Evolutionary conservation across 2,888 invertebrate genomes (phyloP), one percentile per base, ranked within the genome.

Genomic region (Leptinotarsa juncta): DNA sequence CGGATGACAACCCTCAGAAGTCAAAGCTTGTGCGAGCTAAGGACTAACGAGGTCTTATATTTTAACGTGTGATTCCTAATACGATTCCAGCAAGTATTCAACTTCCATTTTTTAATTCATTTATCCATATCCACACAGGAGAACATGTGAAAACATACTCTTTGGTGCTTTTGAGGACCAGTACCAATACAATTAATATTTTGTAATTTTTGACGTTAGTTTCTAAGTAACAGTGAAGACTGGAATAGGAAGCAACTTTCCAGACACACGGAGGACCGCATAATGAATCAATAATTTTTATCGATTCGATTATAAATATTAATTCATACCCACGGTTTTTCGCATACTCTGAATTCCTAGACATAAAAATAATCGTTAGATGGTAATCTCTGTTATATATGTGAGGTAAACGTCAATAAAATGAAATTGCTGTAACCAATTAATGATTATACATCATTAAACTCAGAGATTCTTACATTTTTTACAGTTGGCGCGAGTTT

Each of bases 381-480:
- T 62, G 26, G 4, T 32, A 62, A 62, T 62, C 62, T 62, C n/a
- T 62, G 32, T 62, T 32, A n/a, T 32, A 32, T 62, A 32, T 32
- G 62, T 32, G n/a, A 62, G 42, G 62, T 32, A 62, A 62, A 62
- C 26, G 32, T 62, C 62, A 62, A 62, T 62, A 62, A 62, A 62
- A 16, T 62, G 16, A 62, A 42, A 62, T 42, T n/a, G 62, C 16
- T 32, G 42, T 62, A 32, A 32, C 26, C 10, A 62, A 42, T 62
- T 32, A 18, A 32, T 62, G n/a, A 62, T 62, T 62, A 62, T 62
- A 32, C 32, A 42, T 26, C 15, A 51, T 26, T 20, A 23, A 23
- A 23, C 20, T 62, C 62, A 62, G 26, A 26, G 62, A 32, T n/a
- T 62, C 26, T 62, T 4, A 62, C 7, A 26, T 62, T 62, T 62